Evolutionary conservation across 2,888 invertebrate species (phyloP).

Genomic region (Nineta flava): DNA sequence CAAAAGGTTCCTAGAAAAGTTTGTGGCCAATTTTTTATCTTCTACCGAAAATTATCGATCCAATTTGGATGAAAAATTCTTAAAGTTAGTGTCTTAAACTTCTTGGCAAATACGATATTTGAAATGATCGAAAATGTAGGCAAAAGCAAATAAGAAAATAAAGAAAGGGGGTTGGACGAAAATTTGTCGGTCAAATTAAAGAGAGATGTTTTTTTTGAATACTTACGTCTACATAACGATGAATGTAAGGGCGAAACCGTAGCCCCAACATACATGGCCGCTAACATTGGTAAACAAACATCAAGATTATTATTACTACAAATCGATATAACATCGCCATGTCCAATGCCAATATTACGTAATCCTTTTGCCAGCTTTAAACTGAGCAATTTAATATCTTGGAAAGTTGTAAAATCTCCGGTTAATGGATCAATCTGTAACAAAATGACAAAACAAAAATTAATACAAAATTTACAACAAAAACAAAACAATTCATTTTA

Average conservation of each 20-base stretch:
- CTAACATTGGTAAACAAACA: conserved; percentile 3
- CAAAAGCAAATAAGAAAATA: no score
- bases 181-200: no score
- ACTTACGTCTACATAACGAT: conserved; percentile 3
- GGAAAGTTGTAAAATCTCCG: conserved; percentile 1
- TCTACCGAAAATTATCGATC: no score
- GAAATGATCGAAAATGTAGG: no score
- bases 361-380: conserved; percentile 1
- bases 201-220: no score
- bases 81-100: no score
- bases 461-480: background rate
- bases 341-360: conserved; percentile 1
- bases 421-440: conserved; percentile 3
- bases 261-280: conserved; percentile 2
- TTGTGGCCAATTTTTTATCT: no score
- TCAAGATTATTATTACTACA: conserved; percentile 5
- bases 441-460: background rate
- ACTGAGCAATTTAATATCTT: conserved; percentile 2
- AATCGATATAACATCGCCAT: conserved; percentile 3
- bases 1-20: no score
- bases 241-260: conserved; percentile 3
- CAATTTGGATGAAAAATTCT: no score
- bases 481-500: background rate
- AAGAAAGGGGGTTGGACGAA: no score
- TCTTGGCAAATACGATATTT: no score